Base-by-base conservation (phyloP, 1,140 invertebrate genomes). In the Aphis gossypii region DNA sequence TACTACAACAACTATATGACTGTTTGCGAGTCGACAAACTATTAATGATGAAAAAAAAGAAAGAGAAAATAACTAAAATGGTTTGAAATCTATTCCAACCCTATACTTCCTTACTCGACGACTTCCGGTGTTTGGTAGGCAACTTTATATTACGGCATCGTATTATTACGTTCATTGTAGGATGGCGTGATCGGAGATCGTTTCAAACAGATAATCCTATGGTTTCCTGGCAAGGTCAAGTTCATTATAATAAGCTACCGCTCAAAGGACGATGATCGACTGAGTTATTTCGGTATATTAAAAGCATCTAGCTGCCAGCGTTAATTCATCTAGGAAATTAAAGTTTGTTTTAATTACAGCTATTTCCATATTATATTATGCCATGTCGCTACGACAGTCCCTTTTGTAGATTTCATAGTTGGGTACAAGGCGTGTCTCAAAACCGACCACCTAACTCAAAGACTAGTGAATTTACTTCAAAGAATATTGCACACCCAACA, bases 351-450 rank as follows among this genome's bases (percentile, higher is more conserved):
- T 83, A 83, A 83, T 83, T 23, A 83, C 76, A 83, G 76, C 76
- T 38, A 83, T 83, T 82, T 83, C n/a, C 60, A 18, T n/a, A 76
- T 76, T 76, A 76, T 83, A 83, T 83, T 83, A 83, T 83, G 60
- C 30, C 60, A 76, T 5, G 21, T 38, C 7, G 60, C 30, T n/a
- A 76, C 14, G 21, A 83, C 7, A 83, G 76, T 38, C 35, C 76
- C 76, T 38, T 83, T 38, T 38, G 76, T 83, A 23, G 35, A 18
- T 38, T 82, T 38, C n/a, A n/a, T 76, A 35, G 35, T 38, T 35
- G 4, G 20, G 76, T 83, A 38, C 20, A 38, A 83, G 76, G 76
- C 76, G 76, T 83, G 35, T 38, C 20, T 83, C 18, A 2, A 83
- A 21, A 83, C 35, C n/a, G 76, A 23, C n/a, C 60, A 6, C 14